These are phyloP conservation scores for Palythoa caribaeorum DNA, from an alignment of 92 coral and sea anemone species.

Conservation along the genomic window DNA sequence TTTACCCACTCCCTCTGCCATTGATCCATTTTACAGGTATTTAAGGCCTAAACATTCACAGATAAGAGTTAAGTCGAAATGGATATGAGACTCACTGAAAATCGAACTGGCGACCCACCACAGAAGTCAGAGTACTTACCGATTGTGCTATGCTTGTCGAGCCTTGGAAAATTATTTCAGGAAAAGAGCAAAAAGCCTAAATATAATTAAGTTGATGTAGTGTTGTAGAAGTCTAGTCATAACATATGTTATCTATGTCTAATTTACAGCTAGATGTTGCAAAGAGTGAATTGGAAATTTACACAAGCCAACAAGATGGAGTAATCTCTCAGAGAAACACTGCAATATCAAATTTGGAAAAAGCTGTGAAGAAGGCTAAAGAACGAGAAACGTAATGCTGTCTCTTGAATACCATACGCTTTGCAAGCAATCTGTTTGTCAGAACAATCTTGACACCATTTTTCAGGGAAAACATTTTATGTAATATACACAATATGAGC, in stretches of 20 bases:
- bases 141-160: too few species aligned
- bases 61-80: too few species aligned
- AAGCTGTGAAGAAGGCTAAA: slow-evolving; percentile 74
- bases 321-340: slow-evolving; percentile 82
- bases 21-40: too few species aligned
- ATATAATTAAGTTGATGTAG: neutral
- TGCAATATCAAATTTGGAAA: slow-evolving; percentile 82
- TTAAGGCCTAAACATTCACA: too few species aligned
- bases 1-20: too few species aligned
- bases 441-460: neutral
- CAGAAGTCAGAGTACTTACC: too few species aligned
- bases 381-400: slow-evolving; percentile 78
- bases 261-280: slow-evolving; percentile 91
- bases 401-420: neutral
- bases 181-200: too few species aligned
- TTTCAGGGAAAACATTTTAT: too few species aligned
- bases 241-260: neutral
- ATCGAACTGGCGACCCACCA: too few species aligned
- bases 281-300: slow-evolving; percentile 93
- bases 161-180: too few species aligned
- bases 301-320: slow-evolving; percentile 86
- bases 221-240: neutral
- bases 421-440: neutral
- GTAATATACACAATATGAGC: too few species aligned
- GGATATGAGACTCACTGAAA: too few species aligned